Evolutionary conservation across 2,797 vertebrate genomes (phyloP).

Genomic region (Neosilurus mollespiculum): DNA sequence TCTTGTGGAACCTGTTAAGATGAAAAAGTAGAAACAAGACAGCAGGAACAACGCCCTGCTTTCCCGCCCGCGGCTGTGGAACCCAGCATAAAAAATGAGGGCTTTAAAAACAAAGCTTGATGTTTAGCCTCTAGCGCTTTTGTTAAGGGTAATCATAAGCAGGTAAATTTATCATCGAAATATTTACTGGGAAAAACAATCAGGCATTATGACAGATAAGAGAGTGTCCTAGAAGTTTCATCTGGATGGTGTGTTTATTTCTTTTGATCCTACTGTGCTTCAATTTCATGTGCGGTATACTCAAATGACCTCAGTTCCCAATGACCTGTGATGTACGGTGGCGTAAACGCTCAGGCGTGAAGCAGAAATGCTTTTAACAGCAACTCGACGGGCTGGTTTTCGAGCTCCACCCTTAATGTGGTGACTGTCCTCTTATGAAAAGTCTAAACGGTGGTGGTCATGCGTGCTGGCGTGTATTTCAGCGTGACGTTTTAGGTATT

Average conservation of each 20-base stretch:
- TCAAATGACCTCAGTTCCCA: slow-evolving; percentile 21
- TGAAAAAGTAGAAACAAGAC: slow-evolving; percentile 27
- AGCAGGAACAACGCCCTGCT: slow-evolving; percentile 61
- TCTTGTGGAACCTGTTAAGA: slow-evolving; percentile 36
- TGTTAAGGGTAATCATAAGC: slow-evolving; percentile 34
- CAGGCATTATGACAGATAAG: not conserved
- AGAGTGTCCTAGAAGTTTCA: not conserved
- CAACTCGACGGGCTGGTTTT: slow-evolving; percentile 65
- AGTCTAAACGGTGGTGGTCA: slow-evolving; percentile 23
- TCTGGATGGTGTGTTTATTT: not conserved
- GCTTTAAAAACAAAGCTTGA: slow-evolving; percentile 54
- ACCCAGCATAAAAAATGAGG: slow-evolving; percentile 25
- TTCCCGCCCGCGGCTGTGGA: slow-evolving; percentile 58
- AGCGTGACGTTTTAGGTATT: slow-evolving; percentile 10
- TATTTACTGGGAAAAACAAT: not conserved
- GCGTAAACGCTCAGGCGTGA: slow-evolving; percentile 14
- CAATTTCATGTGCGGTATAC: slow-evolving; percentile 10
- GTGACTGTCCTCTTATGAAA: slow-evolving; percentile 40
- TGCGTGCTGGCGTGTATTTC: slow-evolving; percentile 20
- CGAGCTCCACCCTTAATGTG: slow-evolving; percentile 44
- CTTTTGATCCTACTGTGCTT: not conserved
- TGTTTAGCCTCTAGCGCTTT: slow-evolving; percentile 48
- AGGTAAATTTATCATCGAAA: slow-evolving; percentile 22
- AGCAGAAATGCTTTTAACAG: slow-evolving; percentile 23
- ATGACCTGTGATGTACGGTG: not conserved